Evolutionary conservation across 2,113 vertebrate species (phyloP), one percentile per base, ranked within the genome.

Genomic region (Megaptera novaeangliae): DNA sequence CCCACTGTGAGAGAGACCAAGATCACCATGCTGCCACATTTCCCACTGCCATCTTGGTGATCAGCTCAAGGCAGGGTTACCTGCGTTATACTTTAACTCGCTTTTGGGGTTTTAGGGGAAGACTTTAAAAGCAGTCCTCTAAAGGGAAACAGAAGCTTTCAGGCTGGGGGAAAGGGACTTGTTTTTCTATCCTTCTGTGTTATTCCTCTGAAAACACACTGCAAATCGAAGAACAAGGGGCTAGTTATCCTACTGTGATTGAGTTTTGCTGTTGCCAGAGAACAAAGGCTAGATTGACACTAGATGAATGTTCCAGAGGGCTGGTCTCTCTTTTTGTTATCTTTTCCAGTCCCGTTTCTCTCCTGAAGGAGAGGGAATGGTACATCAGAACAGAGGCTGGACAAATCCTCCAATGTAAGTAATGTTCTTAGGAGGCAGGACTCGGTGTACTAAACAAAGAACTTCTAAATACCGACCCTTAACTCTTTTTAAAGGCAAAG

Each of bases 251-350:
- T 63, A 14, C 55, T 66, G 82, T 74, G 86, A 93, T 71, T 71
- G 74, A 74, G 61, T 59, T 97, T 95, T 93, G 91, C 85, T 93
- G n/a, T 34, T 77, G 63, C 59, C 55, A 52, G 93, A 88, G 71
- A 86, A 93, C 91, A 96, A 97, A 95, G 92, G 81, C 88, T 82
- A 91, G 52, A 87, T 18, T 85, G 93, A 84, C 69, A 41, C 18
- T 5, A 90, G 34, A 75, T 44, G 77, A 82, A 82, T n/a, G 23
- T 91, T 95, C 82, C 72, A 72, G 88, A 92, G 55, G 71, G 66
- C 61, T 82, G 66, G 46, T 63, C 77, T 83, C 49, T 91, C 82
- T 95, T 87, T 91, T 71, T 92, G 87, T 89, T 95, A 96, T 91
- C 85, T 95, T 96, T 95, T 85, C 93, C 44, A 83, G 77, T 46